These are phyloP conservation scores for Apteryx mantelli DNA, from an alignment of 2,113 vertebrate genomes.

Conservation along the genomic window DNA sequence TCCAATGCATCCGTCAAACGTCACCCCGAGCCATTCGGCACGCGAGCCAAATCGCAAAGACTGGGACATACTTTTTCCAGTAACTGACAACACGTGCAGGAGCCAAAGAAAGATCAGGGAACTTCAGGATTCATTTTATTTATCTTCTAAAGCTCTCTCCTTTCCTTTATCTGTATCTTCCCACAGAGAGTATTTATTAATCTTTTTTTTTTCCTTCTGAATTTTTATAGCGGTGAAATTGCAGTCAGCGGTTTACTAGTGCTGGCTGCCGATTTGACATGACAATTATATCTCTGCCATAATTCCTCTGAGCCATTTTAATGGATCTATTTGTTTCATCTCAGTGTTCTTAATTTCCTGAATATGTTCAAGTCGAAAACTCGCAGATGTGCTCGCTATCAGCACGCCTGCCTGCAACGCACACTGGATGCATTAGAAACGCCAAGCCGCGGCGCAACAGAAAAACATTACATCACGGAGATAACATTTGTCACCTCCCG, in stretches of 20 bases:
- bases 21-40: not conserved
- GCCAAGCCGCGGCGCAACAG: not conserved
- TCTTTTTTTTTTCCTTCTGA: not conserved
- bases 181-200: conserved; percentile 48
- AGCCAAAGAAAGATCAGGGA: not conserved
- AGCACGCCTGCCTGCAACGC: not conserved
- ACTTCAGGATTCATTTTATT: conserved; percentile 28
- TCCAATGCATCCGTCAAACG: not conserved
- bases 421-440: not conserved
- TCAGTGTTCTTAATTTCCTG: conserved; percentile 70
- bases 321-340: conserved; percentile 71
- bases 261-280: conserved; percentile 49
- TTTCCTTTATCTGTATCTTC: not conserved
- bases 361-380: conserved; percentile 42
- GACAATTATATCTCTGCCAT: conserved; percentile 63
- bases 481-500: conserved; percentile 47
- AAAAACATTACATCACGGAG: conserved; percentile 38
- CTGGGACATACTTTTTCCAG: fast-evolving
- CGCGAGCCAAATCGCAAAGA: not conserved
- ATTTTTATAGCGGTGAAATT: conserved; percentile 8
- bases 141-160: not conserved
- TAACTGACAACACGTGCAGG: not conserved
- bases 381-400: conserved; percentile 33
- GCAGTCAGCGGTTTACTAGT: conserved; percentile 47
- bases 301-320: conserved; percentile 63